These are phyloP conservation scores for Epinephelus cyanopodus DNA, from an alignment of 2,113 vertebrate species.

Conservation along the genomic window DNA sequence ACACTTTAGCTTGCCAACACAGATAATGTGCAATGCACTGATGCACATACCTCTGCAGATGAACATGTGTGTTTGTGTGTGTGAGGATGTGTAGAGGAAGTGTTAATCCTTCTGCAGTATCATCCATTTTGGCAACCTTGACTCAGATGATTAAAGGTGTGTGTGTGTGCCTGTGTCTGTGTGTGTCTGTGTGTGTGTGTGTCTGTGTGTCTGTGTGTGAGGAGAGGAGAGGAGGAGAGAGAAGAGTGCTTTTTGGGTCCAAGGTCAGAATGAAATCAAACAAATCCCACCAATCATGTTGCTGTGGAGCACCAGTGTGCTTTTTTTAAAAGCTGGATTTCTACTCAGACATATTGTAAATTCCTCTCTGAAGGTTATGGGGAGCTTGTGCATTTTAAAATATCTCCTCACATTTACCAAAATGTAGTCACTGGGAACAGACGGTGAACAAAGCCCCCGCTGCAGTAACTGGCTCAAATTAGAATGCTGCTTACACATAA, in stretches of 20 bases:
- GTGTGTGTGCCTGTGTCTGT: neutral
- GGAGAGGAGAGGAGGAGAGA: neutral
- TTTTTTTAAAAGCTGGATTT: neutral
- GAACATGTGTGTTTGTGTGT: conserved; percentile 13
- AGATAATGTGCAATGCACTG: conserved; percentile 6
- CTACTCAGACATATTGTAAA: neutral
- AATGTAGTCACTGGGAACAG: neutral
- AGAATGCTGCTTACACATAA: conserved; percentile 43
- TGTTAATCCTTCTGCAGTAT: conserved; percentile 28
- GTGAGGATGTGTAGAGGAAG: neutral
- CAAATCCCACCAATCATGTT: neutral
- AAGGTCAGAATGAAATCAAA: neutral
- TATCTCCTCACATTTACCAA: neutral
- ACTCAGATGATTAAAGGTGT: neutral
- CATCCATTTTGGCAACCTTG: conserved; percentile 40
- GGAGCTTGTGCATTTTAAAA: neutral
- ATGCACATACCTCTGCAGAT: conserved; percentile 34
- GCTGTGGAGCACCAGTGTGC: neutral
- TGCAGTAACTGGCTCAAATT: conserved; percentile 57
- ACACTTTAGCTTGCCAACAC: conserved; percentile 43
- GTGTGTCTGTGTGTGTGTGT: neutral
- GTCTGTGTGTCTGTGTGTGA: neutral
- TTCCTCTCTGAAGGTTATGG: conserved; percentile 45
- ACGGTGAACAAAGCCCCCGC: conserved; percentile 24
- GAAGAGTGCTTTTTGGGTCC: neutral